Conservation (phyloP, 2,888 invertebrate species). For the Drosophila anomelani region DNA sequence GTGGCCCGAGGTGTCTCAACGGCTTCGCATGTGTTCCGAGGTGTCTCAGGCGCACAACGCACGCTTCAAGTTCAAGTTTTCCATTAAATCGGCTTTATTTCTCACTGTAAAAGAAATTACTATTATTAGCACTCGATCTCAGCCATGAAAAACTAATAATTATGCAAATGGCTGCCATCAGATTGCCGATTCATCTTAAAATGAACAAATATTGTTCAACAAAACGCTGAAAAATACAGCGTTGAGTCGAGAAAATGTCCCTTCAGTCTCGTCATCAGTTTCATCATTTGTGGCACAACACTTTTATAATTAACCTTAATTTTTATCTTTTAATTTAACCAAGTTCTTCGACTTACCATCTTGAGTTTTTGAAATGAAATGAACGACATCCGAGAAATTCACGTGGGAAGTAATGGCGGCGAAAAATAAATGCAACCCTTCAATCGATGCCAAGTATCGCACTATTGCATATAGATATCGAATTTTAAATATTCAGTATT, state of each 20-base stretch:
- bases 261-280: conserved; percentile 83
- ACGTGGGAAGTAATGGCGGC: conserved; percentile 26
- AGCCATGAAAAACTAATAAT: not conserved
- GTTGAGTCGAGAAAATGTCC: conserved; percentile 51
- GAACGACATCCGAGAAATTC: not conserved
- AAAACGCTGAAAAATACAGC: conserved; percentile 68
- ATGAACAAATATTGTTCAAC: conserved; percentile 67
- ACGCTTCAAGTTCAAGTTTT: not conserved
- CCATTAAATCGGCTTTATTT: conserved; percentile 4
- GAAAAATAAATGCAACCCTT: not conserved
- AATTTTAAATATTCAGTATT: too few species aligned
- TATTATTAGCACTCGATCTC: not conserved
- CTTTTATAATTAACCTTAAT: not conserved
- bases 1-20: conserved; percentile 16
- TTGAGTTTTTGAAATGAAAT: conserved; percentile 22
- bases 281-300: conserved; percentile 76
- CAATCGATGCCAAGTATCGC: conserved; percentile 1
- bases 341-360: conserved; percentile 51
- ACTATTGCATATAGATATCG: not conserved
- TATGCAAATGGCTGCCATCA: conserved; percentile 56
- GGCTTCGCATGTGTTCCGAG: not conserved
- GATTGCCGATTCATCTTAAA: conserved; percentile 73
- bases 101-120: conserved; percentile 40
- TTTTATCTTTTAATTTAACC: not conserved
- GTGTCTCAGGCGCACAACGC: conserved; percentile 23